These are phyloP conservation scores for Mythimna pallens DNA, from an alignment of 2,888 invertebrate species.

Conservation along the genomic window DNA sequence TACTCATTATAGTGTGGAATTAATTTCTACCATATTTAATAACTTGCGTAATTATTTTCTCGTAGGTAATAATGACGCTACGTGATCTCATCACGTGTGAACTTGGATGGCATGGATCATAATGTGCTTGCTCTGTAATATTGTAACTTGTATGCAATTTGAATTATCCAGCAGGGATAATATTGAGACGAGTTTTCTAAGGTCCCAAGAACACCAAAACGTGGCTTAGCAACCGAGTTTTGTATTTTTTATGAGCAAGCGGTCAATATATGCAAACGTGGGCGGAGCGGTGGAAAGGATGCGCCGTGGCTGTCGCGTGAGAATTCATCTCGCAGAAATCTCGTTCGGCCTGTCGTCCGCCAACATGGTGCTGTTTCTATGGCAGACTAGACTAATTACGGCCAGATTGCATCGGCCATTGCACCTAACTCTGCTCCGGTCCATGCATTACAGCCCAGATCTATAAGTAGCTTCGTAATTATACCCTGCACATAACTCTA, in stretches of 20 bases:
- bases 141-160: slow-evolving; percentile 27
- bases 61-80: slow-evolving; percentile 63
- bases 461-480: slow-evolving; percentile 42
- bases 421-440: slow-evolving; percentile 71
- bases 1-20: slow-evolving; percentile 39
- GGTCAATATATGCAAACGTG: slow-evolving; percentile 56
- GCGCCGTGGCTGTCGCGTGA: slow-evolving; percentile 68
- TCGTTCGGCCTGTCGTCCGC: slow-evolving; percentile 64
- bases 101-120: slow-evolving; percentile 60
- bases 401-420: slow-evolving; percentile 80
- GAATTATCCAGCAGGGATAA: slow-evolving; percentile 23
- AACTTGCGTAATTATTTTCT: slow-evolving; percentile 63
- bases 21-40: slow-evolving; percentile 54
- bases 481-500: slow-evolving; percentile 11
- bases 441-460: slow-evolving; percentile 72
- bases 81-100: slow-evolving; percentile 74
- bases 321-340: slow-evolving; percentile 73
- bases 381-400: slow-evolving; percentile 78
- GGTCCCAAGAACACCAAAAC: slow-evolving; percentile 30
- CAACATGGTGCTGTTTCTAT: slow-evolving; percentile 63
- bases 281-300: slow-evolving; percentile 65
- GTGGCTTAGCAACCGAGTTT: slow-evolving; percentile 19
- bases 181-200: slow-evolving; percentile 36
- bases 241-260: slow-evolving; percentile 25
- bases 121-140: slow-evolving; percentile 41